phyloP scores from a whole-genome alignment of 2,797 vertebrate species.

The Lepidocolaptes lacrymiger region DNA sequence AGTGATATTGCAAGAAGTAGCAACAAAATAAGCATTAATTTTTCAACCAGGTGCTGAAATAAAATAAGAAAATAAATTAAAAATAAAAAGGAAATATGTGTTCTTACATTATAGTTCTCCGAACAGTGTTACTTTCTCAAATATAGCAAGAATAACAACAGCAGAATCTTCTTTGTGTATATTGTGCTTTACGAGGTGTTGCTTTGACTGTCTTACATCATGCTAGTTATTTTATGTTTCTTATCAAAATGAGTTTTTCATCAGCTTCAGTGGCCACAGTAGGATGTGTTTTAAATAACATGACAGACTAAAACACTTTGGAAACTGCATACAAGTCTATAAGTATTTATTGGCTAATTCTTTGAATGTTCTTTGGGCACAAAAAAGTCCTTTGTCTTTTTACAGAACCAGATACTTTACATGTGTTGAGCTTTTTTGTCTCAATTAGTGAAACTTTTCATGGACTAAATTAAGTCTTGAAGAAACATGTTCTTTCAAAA shows the following conservation, averaged over 20 bases:
- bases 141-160: not conserved
- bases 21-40: not conserved
- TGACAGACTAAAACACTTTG: not conserved
- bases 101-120: not conserved
- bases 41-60: not conserved
- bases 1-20: not conserved
- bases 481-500: not conserved
- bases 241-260: not conserved
- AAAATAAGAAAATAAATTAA: not conserved
- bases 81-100: not conserved
- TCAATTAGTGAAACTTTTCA: not conserved
- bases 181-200: not conserved
- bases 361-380: not conserved
- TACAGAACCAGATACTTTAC: not conserved
- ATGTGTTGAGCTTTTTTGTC: not conserved
- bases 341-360: not conserved
- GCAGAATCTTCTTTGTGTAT: not conserved
- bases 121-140: not conserved
- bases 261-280: not conserved
- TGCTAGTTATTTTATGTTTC: not conserved
- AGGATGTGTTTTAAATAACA: not conserved
- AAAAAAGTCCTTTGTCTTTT: not conserved
- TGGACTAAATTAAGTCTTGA: not conserved
- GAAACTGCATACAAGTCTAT: not conserved
- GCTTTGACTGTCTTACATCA: not conserved